Evolutionary conservation across 2,113 vertebrate species (phyloP).

Genomic region (Bubalus kerabau): DNA sequence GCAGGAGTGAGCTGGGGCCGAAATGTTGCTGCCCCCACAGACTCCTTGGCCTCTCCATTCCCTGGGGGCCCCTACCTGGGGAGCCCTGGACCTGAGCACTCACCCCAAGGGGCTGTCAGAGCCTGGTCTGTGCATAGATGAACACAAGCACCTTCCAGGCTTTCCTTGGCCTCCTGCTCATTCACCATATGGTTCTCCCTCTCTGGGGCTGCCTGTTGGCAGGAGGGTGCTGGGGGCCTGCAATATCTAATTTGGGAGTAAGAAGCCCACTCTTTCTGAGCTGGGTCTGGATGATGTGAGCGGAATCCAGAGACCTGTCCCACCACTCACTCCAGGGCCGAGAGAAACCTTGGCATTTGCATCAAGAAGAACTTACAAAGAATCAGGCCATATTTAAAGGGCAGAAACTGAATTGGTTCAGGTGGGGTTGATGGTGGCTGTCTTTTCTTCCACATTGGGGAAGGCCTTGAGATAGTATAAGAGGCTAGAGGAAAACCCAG

Average conservation of each 20-base stretch:
- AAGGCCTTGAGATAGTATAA: not conserved
- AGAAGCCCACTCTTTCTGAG: not conserved
- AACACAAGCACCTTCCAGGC: constrained; percentile 47
- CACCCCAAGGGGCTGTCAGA: constrained; percentile 47
- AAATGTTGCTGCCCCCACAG: not conserved
- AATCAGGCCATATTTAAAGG: not conserved
- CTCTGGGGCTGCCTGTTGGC: constrained; percentile 57
- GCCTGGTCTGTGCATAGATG: constrained; percentile 48
- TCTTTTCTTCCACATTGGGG: not conserved
- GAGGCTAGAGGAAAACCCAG: not conserved
- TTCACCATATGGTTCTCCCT: constrained; percentile 66
- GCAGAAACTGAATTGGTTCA: not conserved
- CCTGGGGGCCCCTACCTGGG: constrained; percentile 24
- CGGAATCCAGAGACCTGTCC: not conserved
- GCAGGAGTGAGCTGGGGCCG: not conserved
- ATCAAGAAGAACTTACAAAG: not conserved
- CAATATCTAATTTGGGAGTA: not conserved
- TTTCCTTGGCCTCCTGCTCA: constrained; percentile 67
- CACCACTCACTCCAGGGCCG: not conserved
- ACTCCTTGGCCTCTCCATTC: constrained; percentile 43
- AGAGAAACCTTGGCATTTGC: not conserved
- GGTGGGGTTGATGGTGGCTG: too few species aligned
- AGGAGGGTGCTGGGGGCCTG: not conserved
- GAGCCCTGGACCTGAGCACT: constrained; percentile 51
- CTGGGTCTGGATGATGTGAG: not conserved